Base-by-base conservation (phyloP, 2,888 invertebrate species). In the Dicyrtoma fusca region DNA sequence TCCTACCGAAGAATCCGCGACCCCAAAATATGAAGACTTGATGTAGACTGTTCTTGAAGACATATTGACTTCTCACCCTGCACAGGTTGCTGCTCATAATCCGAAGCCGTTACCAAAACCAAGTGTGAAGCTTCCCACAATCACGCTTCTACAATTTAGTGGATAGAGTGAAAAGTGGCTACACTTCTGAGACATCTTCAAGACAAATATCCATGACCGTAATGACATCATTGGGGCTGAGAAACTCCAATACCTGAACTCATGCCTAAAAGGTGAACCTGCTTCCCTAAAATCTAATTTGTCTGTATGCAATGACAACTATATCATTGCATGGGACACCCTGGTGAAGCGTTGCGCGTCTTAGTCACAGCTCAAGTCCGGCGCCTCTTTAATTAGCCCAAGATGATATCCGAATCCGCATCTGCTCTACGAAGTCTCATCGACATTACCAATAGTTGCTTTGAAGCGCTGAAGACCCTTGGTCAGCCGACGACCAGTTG, bases 201-300 rank as follows among this genome's bases (percentile, higher is more conserved):
- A 17, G 1, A 57, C 0, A 23, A 34, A 34, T 34, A 34, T 34
- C 8, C 4, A 34, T 8, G 34, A 3, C 8, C 34, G 8, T 34
- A 3, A 34, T 5, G 34, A 34, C 34, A 34, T 75, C 1, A 42
- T 59, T 8, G 65, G 69, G 14, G 64, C 44, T 1, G 71, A 75
- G 59, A 77, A 75, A 25, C 17, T 75, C 0, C 62, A 69, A 1
- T 74, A 76, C 45, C 44, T 76, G 3, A 74, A 75, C 42, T 13
- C 68, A 8, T 11, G 26, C 0, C 59, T 77, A 0, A 53, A 23
- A 13, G 75, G 75, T n/a, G 74, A 74, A 62, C 74, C 77, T 45
- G 72, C 77, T 8, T 17, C 61, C n/a, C 62, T 62, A 4, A 57
- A 75, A 25, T 45, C 59, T 17, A 44, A 61, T 1, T 14, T 72